A percentile compares a stretch with the other conserved stretches of the same genome.
These are phyloP conservation scores for Ameiurus melas DNA, from an alignment of 2,113 vertebrate species.

Conservation along the genomic window DNA sequence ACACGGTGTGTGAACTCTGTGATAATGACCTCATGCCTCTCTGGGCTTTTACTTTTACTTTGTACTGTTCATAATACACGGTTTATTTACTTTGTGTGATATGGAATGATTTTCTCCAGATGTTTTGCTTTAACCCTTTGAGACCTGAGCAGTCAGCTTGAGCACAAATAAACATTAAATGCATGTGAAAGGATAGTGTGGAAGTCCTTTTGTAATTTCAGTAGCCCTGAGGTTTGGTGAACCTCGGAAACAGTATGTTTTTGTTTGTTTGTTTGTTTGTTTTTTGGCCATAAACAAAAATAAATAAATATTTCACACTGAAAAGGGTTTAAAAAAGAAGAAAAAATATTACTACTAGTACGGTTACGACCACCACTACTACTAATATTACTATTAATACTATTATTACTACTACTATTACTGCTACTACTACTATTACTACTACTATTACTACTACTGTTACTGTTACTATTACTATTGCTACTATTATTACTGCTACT, in stretches of 20 bases:
- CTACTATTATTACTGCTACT: background rate
- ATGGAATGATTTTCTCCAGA: background rate
- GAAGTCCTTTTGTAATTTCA: background rate
- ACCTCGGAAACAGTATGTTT: too few relatives aligned
- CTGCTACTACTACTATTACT: background rate
- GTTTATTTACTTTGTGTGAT: background rate
- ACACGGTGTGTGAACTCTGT: background rate
- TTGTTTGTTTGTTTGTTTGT: too few relatives aligned
- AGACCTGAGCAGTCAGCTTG: background rate
- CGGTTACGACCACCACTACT: too few relatives aligned
- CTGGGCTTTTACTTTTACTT: background rate
- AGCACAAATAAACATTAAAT: background rate
- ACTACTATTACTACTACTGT: background rate
- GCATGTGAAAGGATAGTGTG: background rate
- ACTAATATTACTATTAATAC: too few relatives aligned
- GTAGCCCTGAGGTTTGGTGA: too few relatives aligned
- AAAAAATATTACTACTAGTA: too few relatives aligned
- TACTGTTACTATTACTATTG: too few relatives aligned
- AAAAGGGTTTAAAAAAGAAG: too few relatives aligned
- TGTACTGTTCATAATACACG: background rate
- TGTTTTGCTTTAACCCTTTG: background rate
- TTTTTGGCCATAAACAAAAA: too few relatives aligned
- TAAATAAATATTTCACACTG: background rate
- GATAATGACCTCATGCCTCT: conserved; percentile 39
- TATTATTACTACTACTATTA: background rate